These are phyloP conservation scores for Fukomys damarensis DNA, from an alignment of 2,113 vertebrate genomes.

Conservation along the genomic window DNA sequence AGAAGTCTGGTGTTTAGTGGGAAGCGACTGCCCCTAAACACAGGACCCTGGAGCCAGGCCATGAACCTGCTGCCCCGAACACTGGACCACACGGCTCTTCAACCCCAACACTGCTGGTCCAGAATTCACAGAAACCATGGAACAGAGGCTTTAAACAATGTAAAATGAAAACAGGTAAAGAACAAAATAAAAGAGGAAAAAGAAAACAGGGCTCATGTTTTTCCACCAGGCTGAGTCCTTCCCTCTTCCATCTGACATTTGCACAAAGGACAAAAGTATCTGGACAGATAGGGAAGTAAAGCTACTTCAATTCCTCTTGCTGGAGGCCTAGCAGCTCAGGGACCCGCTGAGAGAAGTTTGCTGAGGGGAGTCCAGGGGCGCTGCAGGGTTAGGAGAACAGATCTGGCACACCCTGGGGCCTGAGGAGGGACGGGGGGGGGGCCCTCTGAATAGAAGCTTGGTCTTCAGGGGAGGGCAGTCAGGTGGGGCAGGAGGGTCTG, in stretches of 20 bases:
- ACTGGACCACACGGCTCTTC: not conserved
- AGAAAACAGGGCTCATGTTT: not conserved
- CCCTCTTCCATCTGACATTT: not conserved
- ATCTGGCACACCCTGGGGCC: not conserved
- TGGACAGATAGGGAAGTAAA: conserved; percentile 3
- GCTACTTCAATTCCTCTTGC: not conserved
- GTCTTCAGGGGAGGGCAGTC: not conserved
- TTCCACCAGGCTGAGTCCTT: not conserved
- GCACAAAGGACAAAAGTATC: not conserved
- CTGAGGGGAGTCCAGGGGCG: not conserved
- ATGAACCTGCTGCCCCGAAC: not conserved
- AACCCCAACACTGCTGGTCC: not conserved
- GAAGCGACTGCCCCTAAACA: not conserved
- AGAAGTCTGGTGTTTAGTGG: not conserved
- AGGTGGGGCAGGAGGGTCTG: too few relatives aligned
- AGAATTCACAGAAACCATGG: not conserved
- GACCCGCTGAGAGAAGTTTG: not conserved
- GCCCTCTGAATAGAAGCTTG: not conserved
- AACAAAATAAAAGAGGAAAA: not conserved
- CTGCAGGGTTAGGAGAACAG: rapidly evolving
- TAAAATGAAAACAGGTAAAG: not conserved
- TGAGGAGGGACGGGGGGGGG: not conserved
- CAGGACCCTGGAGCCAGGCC: not conserved
- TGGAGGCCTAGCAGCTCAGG: not conserved
- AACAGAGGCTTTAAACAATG: not conserved